Percentiles rank a stretch among this genome's conserved stretches.
Conservation (phyloP, 1,140 invertebrate genomes). For the Macrosteles quadrilineatus region DNA sequence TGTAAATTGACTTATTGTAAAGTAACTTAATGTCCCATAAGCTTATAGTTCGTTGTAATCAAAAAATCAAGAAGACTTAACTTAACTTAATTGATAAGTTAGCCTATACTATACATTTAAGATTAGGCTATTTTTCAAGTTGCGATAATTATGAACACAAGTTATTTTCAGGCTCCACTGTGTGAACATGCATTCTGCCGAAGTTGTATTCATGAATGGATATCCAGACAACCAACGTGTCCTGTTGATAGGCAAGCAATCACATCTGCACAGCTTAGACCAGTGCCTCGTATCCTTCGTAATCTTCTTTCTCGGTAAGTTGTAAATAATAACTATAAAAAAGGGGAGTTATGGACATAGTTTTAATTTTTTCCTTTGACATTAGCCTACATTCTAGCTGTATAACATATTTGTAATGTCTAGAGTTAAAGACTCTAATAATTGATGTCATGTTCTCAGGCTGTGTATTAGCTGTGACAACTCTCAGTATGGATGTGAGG, state of each 20-base stretch:
- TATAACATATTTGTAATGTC: too few relatives aligned
- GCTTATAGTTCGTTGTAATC: background rate
- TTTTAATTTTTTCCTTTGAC: too few relatives aligned
- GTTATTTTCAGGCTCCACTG: conserved; percentile 75
- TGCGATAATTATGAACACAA: conserved; percentile 18
- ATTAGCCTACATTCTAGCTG: too few relatives aligned
- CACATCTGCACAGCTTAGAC: conserved; percentile 81
- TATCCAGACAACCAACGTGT: conserved; percentile 88
- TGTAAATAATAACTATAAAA: conserved; percentile 53
- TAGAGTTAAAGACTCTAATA: too few relatives aligned
- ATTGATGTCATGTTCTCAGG: conserved; percentile 53
- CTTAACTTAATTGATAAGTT: background rate
- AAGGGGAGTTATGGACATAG: too few relatives aligned
- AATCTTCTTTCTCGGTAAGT: conserved; percentile 80
- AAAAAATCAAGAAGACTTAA: conserved; percentile 5
- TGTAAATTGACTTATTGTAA: too few relatives aligned
- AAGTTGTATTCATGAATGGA: conserved; percentile 92
- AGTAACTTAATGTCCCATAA: background rate
- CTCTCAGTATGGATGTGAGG: conserved; percentile 79
- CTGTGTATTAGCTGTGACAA: conserved; percentile 91
- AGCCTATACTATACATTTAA: background rate
- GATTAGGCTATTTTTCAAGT: background rate
- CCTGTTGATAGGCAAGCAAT: conserved; percentile 89
- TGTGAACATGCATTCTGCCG: conserved; percentile 97
- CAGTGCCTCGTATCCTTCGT: conserved; percentile 87